phyloP scores from a whole-genome alignment of 1,140 invertebrate genomes.

The Panulirus ornatus region DNA sequence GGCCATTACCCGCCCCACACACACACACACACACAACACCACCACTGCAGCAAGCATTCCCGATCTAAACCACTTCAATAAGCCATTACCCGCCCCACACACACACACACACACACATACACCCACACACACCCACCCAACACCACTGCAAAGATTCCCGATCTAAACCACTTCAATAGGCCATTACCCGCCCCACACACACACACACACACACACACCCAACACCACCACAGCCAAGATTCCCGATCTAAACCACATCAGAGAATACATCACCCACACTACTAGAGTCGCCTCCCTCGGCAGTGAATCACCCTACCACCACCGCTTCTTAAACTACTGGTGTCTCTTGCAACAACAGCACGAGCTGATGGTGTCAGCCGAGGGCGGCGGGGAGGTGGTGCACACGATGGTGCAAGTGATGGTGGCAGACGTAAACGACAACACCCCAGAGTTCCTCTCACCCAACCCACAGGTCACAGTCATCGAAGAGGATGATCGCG shows the following conservation, averaged over 20 bases:
- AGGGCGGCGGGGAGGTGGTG: not conserved
- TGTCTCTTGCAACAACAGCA: not conserved
- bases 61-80: too few relatives aligned
- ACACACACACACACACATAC: too few relatives aligned
- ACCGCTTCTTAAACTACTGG: not conserved
- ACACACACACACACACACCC: not conserved
- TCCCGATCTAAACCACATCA: not conserved
- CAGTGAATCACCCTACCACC: not conserved
- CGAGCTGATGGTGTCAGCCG: constrained; percentile 8
- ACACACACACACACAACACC: not conserved
- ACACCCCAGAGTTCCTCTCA: not conserved
- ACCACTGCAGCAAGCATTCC: too few relatives aligned
- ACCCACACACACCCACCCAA: too few relatives aligned
- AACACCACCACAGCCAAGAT: not conserved
- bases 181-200: not conserved
- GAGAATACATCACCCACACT: not conserved
- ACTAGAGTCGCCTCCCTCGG: not conserved
- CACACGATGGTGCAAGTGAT: not conserved
- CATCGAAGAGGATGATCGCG: constrained; percentile 30
- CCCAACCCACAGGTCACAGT: not conserved
- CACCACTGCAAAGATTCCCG: too few relatives aligned
- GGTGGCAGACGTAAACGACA: constrained; percentile 31
- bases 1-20: too few relatives aligned
- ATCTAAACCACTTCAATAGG: not conserved
- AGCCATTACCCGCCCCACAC: too few relatives aligned